Base-by-base conservation (phyloP, 1,140 invertebrate genomes). In the Drosophila sp. region DNA sequence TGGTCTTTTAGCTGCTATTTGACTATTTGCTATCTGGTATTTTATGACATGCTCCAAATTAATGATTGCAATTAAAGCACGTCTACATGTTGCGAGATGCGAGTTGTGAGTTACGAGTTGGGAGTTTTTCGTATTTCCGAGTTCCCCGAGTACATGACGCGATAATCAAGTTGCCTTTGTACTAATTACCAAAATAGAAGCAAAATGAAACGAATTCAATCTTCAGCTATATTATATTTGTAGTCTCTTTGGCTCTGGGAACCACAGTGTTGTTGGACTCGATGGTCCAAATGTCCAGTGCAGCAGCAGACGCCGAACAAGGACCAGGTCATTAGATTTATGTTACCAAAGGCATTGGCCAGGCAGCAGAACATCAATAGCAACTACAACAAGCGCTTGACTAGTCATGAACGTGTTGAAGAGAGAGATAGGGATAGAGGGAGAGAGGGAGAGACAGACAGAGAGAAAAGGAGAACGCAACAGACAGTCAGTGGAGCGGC, bases 141-240 rank as follows among this genome's bases (percentile, higher is more conserved):
- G 6, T 46, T 38, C 13, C 29, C 18, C 29, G 38, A 32, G 63
- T 58, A 64, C 62, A 78, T 67, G 62, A 48, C 27, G 54, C 54
- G 66, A 87, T 86, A 86, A 86, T 86, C 82, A 86, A 86, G 78
- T 86, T 87, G 75, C 71, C 67, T 70, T 66, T 6, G 51, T n/a
- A 78, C 75, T 86, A 86, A 86, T 86, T 86, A 86, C 82, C 72
- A 51, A 86, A 87, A 87, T 72, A 78, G 64, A 75, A 81, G 48
- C 46, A 25, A 63, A 74, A 59, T 9, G 29, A 59, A 65, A 67
- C 57, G 65, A 82, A 73, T 82, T 67, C 65, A 78, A 83, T 82
- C 80, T 64, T 59, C 61, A 40, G 63, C 38, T 58, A 32, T 57
- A 29, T 48, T 57, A 53, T 54, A 58, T 11, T 25, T 29, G 9